Evolutionary conservation across 1,140 invertebrate genomes (phyloP), one percentile per base, ranked within the genome.

Genomic region (Zaprionus lachaisei): DNA sequence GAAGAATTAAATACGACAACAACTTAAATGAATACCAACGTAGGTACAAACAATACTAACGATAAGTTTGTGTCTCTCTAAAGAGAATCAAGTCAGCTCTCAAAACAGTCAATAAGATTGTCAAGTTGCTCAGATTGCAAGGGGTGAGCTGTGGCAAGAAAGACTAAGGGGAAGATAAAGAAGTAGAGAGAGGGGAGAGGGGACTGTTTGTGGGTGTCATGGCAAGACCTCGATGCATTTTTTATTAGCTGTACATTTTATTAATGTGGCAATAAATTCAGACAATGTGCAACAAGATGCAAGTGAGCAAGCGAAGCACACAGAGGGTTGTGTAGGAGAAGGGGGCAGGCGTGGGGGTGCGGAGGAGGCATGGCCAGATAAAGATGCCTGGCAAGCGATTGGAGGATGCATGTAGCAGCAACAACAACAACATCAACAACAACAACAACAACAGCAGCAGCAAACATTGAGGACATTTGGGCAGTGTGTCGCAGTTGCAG

Each of bases 161-260:
- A 49, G 15, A 26, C n/a, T 15, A 44, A 20, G 20, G 11, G 12
- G 20, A 28, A 26, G 38, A n/a, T 49, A 34, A 11, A 9, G 31
- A 31, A n/a, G n/a, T 11, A 11, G 31, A 11, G 28, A 20, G 49
- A n/a, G 26, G 44, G 26, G 22, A 20, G 38, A 14, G 38, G 14
- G 41, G 56, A 34, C 49, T 41, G 22, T 57, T 83, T 70, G 81
- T 83, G 83, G 77, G 84, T 80, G 81, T 76, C 62, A 34, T 77
- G 70, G 70, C 79, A 56, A 83, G 79, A 80, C 69, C 61, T 69
- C 75, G 61, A 61, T 90, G 79, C 85, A 90, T 85, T 85, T 90
- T 89, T 89, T 89, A 89, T 89, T 85, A 90, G 84, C 84, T 90
- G 84, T 89, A 89, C 85, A 89, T 89, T 89, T 84, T 81, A 85